Evolutionary conservation across 2,797 vertebrate species (phyloP), one percentile per base, ranked within the genome.

Genomic region (Paramormyrops hopkinsi): DNA sequence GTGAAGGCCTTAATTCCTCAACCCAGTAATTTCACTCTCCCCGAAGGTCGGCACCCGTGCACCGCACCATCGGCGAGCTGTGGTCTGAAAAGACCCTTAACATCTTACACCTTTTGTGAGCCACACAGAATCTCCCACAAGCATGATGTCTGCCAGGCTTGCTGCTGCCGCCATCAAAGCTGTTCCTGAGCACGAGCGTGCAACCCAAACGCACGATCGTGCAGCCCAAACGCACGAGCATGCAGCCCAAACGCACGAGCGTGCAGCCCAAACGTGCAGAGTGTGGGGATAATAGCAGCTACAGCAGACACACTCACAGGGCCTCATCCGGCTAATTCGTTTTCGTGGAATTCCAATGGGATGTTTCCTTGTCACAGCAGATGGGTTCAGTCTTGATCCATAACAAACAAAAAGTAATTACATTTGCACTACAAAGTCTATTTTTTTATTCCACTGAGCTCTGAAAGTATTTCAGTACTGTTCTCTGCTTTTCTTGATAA

Each of bases 351-450:
- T 86, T 17, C 48, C 51, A 86, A 19, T 62, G 50, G 37, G 86
- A 46, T 65, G 29, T 48, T 44, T 65, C 17, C 37, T 62, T 9
- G 54, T 62, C 54, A 54, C 33, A 37, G 7, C 50, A 87, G 29
- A 87, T 65, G 56, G 54, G 41, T 59, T 62, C 11, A 62, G 19
- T 87, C 19, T 51, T 46, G 54, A 87, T 41, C 50, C 29, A 86
- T 37, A 54, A 46, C 48, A 86, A 86, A 86, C 48, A 86, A 53
- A 51, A 44, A 87, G 54, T 87, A 62, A 59, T 62, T 65, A 62
- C 54, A 87, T 62, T 87, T 87, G 9, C 54, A 87, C 86, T 87
- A 44, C 29, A 62, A 65, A 44, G 54, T 22, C n/a, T 50, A 84
- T 46, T 84, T 46, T 87, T 87, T 59, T 25, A 37, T 59, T 29